phyloP scores from a whole-genome alignment of 2,113 vertebrate genomes.

The Emydura subglobosa region DNA sequence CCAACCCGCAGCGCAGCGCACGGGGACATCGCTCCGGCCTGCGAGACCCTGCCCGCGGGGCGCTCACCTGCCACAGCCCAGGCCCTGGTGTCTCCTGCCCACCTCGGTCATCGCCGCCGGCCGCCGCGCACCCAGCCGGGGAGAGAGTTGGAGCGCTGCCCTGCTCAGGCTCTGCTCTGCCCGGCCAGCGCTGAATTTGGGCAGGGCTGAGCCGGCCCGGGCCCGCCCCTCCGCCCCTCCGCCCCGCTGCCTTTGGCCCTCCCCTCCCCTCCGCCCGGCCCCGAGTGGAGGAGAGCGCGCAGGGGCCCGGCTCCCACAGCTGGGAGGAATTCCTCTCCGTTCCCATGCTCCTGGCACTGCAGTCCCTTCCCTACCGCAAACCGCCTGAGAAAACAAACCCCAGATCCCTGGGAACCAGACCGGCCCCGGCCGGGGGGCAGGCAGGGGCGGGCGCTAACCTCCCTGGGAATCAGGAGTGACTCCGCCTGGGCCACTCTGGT shows the following conservation, averaged over 20 bases:
- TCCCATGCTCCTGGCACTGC: neutral
- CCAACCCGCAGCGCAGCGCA: no score
- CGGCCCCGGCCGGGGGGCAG: no score
- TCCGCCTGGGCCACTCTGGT: neutral
- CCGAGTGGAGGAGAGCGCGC: conserved; percentile 59
- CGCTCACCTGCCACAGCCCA: conserved; percentile 79
- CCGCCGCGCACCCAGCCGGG: neutral
- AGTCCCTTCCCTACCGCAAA: neutral
- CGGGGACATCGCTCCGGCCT: no score
- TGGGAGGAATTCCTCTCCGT: conserved; percentile 30
- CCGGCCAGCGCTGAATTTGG: conserved; percentile 45
- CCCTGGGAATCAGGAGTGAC: neutral
- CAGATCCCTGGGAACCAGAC: rapidly evolving
- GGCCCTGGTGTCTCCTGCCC: conserved; percentile 72
- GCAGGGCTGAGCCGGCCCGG: conserved; percentile 10
- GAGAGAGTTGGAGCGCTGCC: neutral
- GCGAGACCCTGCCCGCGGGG: rapidly evolving
- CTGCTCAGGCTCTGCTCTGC: neutral
- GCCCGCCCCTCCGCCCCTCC: neutral
- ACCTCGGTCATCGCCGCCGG: conserved; percentile 72
- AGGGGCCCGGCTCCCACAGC: conserved; percentile 24
- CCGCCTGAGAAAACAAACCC: neutral
- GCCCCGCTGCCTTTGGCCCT: conserved; percentile 21
- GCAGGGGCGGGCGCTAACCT: neutral
- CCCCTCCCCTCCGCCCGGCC: conserved; percentile 24